phyloP scores from a whole-genome alignment of 1,140 invertebrate genomes.

The Stenopsyche tienmushanensis region DNA sequence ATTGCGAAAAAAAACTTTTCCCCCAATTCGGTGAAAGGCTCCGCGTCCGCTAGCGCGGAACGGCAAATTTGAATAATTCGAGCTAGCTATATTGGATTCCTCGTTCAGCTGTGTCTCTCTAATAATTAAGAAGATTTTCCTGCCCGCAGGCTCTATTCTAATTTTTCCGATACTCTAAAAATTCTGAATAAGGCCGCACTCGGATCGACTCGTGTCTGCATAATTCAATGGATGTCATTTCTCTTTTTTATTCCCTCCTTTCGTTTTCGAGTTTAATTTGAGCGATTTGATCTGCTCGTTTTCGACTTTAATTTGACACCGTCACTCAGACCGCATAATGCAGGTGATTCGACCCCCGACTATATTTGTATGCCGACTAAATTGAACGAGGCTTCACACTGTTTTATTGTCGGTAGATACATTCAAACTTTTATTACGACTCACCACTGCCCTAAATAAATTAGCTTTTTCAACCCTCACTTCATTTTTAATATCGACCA shows the following conservation, averaged over 20 bases:
- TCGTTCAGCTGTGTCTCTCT: slow-evolving; percentile 32
- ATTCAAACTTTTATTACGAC: too few relatives aligned
- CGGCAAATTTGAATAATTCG: slow-evolving; percentile 39
- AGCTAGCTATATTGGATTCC: slow-evolving; percentile 38
- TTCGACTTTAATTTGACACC: too few relatives aligned
- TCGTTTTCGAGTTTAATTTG: not conserved
- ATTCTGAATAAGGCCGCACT: slow-evolving; percentile 23
- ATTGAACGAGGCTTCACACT: too few relatives aligned
- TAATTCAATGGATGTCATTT: slow-evolving; percentile 41
- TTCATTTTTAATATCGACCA: too few relatives aligned
- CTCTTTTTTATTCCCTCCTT: too few relatives aligned
- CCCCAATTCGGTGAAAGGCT: not conserved
- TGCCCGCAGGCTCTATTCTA: slow-evolving; percentile 16
- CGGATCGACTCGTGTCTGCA: slow-evolving; percentile 42
- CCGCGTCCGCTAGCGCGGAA: slow-evolving; percentile 30
- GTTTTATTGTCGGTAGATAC: too few relatives aligned
- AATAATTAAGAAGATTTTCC: slow-evolving; percentile 41
- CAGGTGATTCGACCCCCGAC: too few relatives aligned
- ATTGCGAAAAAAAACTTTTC: slow-evolving; percentile 16
- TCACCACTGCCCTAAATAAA: too few relatives aligned
- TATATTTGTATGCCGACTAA: too few relatives aligned
- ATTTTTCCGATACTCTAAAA: slow-evolving; percentile 1
- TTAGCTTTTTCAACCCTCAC: too few relatives aligned
- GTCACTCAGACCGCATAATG: too few relatives aligned
- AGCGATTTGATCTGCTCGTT: not conserved